Percentiles rank a stretch among this genome's conserved stretches.
Evolutionary conservation across 2,797 vertebrate species (phyloP).

Genomic region (Platalea minor): DNA sequence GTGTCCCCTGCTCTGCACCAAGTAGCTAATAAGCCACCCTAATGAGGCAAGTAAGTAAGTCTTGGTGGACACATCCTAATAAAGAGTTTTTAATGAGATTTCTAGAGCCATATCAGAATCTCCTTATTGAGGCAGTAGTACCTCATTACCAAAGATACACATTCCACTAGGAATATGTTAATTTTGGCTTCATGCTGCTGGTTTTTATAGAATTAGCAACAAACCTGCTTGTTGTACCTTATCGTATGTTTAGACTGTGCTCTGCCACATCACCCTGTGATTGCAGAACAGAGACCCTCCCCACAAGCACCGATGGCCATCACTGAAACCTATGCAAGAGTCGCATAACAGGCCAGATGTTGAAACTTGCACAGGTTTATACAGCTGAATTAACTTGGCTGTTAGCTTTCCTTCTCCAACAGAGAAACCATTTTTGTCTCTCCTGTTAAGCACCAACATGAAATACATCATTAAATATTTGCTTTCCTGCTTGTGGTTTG

Average conservation of each 20-base stretch:
- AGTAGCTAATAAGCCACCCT: not conserved
- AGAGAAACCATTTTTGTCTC: not conserved
- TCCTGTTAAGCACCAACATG: not conserved
- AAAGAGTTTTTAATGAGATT: not conserved
- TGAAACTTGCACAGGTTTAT: not conserved
- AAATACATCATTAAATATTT: not conserved
- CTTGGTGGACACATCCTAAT: not conserved
- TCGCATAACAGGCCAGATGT: not conserved
- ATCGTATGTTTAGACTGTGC: accelerated
- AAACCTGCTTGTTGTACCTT: not conserved
- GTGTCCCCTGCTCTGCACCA: not conserved
- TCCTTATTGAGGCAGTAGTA: not conserved
- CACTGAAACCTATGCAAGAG: not conserved
- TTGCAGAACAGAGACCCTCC: not conserved
- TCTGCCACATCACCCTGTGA: not conserved
- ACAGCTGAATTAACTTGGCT: not conserved
- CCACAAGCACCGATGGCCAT: accelerated
- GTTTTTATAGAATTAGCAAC: not conserved
- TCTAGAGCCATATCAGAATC: not conserved
- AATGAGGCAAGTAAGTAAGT: not conserved
- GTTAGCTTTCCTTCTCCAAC: not conserved
- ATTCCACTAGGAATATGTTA: not conserved
- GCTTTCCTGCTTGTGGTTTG: not conserved
- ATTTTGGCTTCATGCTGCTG: not conserved
- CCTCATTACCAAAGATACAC: not conserved